Base-by-base conservation (phyloP, 2,113 vertebrate genomes). In the Salvelinus fontinalis region DNA sequence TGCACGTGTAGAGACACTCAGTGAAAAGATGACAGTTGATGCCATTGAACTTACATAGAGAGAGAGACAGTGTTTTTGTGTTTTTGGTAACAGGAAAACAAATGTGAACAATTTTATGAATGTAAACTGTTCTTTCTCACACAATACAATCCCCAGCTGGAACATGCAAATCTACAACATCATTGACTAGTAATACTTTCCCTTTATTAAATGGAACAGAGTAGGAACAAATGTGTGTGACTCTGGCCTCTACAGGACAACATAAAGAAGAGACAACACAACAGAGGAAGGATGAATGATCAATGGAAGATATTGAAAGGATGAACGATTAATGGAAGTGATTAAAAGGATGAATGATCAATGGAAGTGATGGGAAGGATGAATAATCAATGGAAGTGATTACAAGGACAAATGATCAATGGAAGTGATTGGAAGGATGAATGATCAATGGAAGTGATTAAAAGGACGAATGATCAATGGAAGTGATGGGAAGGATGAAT, bases 11-110 rank as follows among this genome's bases (percentile, higher is more conserved):
- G 71, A 71, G 7, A 70, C 72, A 87, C 87, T 83, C 73, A 57
- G 79, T 71, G 83, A 78, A 83, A 81, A 76, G 72, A 80, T 74
- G 70, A 80, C 78, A 90, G 78, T 82, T 60, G 65, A 79, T 84
- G 72, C 77, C 77, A 88, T 74, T 85, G 73, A 84, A 81, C 73
- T 65, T 62, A 8, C 18, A 62, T 12, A 62, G 59, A 22, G 59
- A 16, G 18, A 16, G 4, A 16, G 54, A 34, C 31, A 34, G 31
- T 34, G 31, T 34, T 34, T 34, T 34, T 34, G 34, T 62, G 18
- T 62, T 13, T 62, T 20, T 62, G 5, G 6, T n/a, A 20, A 62
- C 1, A n/a, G 18, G n/a, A 11, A n/a, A 62, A 62, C 18, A 24
- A 24, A 62, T 8, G 7, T 2, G n/a, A 8, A 62, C 20, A 62